phyloP scores from a whole-genome alignment of 2,797 vertebrate species.

The Crax fasciolata region DNA sequence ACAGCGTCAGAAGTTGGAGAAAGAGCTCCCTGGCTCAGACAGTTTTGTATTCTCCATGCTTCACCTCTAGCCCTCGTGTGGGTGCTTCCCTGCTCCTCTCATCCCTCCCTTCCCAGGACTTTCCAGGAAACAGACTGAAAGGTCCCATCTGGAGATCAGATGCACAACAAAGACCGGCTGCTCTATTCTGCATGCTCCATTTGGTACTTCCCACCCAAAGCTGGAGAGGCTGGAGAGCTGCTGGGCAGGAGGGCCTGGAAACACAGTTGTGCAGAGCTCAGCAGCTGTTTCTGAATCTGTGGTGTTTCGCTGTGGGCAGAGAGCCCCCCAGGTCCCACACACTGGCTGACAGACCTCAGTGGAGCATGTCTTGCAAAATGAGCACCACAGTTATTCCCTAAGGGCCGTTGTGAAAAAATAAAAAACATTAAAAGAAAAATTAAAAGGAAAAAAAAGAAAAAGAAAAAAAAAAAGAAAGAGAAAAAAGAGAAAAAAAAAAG shows the following conservation, averaged over 20 bases:
- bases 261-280: accelerated
- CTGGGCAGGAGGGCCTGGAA: conserved; percentile 1
- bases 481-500: neutral
- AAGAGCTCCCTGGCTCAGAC: neutral
- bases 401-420: neutral
- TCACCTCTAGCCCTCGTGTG: neutral
- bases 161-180: neutral
- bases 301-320: accelerated
- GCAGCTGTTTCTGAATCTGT: neutral
- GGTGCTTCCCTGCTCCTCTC: neutral
- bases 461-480: neutral
- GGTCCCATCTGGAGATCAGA: neutral
- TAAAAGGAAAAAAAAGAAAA: too few species aligned
- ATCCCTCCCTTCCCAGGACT: neutral
- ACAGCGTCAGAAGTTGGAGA: neutral
- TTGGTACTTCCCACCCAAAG: neutral
- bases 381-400: neutral
- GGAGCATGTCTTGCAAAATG: neutral
- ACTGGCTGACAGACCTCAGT: accelerated
- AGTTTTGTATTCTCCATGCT: neutral
- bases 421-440: neutral
- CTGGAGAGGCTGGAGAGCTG: neutral
- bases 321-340: neutral
- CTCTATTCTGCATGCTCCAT: neutral
- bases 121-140: conserved; percentile 12